phyloP scores from a whole-genome alignment of 2,888 invertebrate genomes.

The Zeuzera pyrina region DNA sequence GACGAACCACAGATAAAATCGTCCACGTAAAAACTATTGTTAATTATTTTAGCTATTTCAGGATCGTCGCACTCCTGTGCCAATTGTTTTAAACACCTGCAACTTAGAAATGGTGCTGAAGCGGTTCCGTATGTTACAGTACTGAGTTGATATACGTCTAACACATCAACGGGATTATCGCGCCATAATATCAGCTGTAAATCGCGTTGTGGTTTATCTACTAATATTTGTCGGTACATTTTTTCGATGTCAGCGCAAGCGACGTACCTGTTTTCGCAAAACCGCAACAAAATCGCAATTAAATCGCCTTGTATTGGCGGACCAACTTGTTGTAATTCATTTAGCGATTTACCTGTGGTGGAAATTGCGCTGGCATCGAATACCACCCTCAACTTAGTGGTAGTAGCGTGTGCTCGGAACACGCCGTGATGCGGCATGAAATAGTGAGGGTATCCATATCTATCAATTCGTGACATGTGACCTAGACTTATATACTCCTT shows the following conservation, averaged over 20 bases:
- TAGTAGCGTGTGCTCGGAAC: slow-evolving; percentile 9
- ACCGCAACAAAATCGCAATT: slow-evolving; percentile 18
- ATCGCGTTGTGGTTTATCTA: too few species aligned
- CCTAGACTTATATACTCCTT: slow-evolving; percentile 13
- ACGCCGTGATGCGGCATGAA: slow-evolving; percentile 16
- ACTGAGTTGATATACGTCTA: slow-evolving; percentile 19
- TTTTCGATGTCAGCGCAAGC: slow-evolving; percentile 19
- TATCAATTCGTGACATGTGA: slow-evolving; percentile 10
- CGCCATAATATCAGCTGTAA: slow-evolving; percentile 32
- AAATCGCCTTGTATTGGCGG: slow-evolving; percentile 17
- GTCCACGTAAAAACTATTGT: slow-evolving; percentile 19
- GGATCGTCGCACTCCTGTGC: slow-evolving; percentile 22
- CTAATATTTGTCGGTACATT: too few species aligned
- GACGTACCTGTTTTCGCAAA: slow-evolving; percentile 13
- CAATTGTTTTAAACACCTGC: slow-evolving; percentile 22
- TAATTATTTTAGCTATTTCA: slow-evolving; percentile 15
- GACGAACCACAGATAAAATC: slow-evolving; percentile 18
- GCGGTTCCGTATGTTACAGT: slow-evolving; percentile 24
- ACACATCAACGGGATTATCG: slow-evolving; percentile 14
- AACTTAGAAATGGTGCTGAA: slow-evolving; percentile 25
- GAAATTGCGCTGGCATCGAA: slow-evolving; percentile 12
- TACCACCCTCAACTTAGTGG: slow-evolving; percentile 10
- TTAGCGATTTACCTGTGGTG: slow-evolving; percentile 11
- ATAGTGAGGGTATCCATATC: slow-evolving; percentile 6
- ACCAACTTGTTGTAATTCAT: slow-evolving; percentile 16